phyloP scores from a whole-genome alignment of 2,113 vertebrate genomes.

The Rhineura floridana region DNA sequence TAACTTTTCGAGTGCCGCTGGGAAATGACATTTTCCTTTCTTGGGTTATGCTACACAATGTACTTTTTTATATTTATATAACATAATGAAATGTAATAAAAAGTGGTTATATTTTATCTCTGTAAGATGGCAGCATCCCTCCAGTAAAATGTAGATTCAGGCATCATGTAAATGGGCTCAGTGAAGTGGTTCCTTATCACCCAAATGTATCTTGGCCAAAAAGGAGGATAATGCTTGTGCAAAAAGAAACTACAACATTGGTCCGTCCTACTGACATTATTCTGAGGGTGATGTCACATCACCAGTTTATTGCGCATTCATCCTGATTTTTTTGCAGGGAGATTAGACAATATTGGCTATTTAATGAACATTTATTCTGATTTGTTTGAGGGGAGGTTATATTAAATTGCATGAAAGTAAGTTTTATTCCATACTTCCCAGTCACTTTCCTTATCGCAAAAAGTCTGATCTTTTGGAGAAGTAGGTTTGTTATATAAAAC shows the following conservation, averaged over 20 bases:
- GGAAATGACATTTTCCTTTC: background rate
- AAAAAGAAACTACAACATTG: background rate
- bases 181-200: background rate
- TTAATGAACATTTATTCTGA: no score
- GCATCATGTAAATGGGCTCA: background rate
- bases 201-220: background rate
- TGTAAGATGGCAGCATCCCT: background rate
- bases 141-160: background rate
- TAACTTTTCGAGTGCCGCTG: background rate
- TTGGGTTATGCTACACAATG: background rate
- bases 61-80: background rate
- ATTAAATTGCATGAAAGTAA: no score
- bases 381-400: no score
- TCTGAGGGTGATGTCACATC: no score
- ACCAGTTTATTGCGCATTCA: no score
- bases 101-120: background rate
- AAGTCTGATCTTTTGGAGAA: no score
- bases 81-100: background rate
- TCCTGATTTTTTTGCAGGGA: no score
- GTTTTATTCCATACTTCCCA: no score
- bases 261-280: no score
- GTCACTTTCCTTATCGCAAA: no score
- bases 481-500: no score
- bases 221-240: background rate
- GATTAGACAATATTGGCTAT: no score